Percentiles rank a stretch among this genome's conserved stretches.
These are phyloP conservation scores for Abrostola tripartita DNA, from an alignment of 2,888 invertebrate species.

Conservation along the genomic window DNA sequence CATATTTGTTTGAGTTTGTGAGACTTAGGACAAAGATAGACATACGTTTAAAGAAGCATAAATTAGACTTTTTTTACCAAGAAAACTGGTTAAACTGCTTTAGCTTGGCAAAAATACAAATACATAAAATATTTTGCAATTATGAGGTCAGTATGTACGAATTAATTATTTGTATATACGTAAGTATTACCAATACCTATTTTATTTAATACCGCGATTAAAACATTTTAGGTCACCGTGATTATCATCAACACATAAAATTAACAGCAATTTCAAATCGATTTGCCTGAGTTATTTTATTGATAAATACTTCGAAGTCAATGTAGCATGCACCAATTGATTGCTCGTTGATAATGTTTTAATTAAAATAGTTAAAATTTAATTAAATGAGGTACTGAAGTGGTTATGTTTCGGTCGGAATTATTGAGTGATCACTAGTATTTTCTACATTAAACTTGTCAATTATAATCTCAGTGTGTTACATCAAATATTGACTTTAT, in stretches of 20 bases:
- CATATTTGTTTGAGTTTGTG: no score
- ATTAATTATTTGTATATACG: not conserved
- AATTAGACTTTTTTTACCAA: no score
- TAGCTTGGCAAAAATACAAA: no score
- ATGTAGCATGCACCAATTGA: constrained; percentile 10
- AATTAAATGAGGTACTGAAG: constrained; percentile 14
- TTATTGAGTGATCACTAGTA: not conserved
- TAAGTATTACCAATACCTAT: not conserved
- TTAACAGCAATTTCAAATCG: constrained; percentile 31
- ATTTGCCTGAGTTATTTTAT: constrained; percentile 14
- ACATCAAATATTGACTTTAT: no score
- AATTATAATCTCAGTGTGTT: no score
- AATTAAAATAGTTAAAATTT: constrained; percentile 29
- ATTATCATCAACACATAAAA: constrained; percentile 25
- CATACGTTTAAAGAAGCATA: no score
- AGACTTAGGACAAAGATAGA: no score
- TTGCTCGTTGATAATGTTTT: constrained; percentile 19
- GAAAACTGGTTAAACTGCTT: no score
- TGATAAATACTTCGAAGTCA: constrained; percentile 19
- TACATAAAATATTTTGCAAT: no score
- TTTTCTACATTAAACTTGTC: constrained; percentile 1
- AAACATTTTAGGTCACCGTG: constrained; percentile 20
- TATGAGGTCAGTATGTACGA: no score
- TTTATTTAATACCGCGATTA: constrained; percentile 9
- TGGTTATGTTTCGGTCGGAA: constrained; percentile 10